Conservation (phyloP, 2,113 vertebrate genomes). For the Arenaria interpres region DNA sequence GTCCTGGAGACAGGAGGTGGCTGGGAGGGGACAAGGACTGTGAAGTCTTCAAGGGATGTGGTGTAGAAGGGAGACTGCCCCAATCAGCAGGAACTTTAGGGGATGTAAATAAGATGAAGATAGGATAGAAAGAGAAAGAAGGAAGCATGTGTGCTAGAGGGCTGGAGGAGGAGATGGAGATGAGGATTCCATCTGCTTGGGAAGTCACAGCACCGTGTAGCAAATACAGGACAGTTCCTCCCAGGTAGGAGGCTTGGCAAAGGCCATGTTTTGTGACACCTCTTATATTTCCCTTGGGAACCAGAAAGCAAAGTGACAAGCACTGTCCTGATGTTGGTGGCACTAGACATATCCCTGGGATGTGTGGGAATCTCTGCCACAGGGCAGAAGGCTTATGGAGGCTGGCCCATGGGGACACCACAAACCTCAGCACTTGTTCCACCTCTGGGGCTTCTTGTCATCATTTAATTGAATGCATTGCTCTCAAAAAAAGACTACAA, state of each 20-base stretch:
- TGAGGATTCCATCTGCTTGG: neutral
- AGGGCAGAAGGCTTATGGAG: neutral
- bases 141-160: neutral
- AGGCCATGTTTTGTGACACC: accelerated
- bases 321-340: neutral
- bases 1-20: neutral
- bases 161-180: neutral
- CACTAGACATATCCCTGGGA: neutral
- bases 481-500: neutral
- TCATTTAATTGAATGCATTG: accelerated
- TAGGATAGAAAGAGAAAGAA: neutral
- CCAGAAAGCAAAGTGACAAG: neutral
- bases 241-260: neutral
- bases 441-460: neutral
- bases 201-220: accelerated
- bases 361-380: accelerated
- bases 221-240: neutral
- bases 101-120: neutral
- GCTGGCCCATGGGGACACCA: neutral
- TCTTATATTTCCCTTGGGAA: neutral
- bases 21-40: neutral
- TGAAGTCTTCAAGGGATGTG: neutral
- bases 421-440: neutral
- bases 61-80: neutral
- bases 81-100: neutral